Percentiles rank a stretch among this genome's conserved stretches.
Conservation (phyloP, 2,888 invertebrate species). For the Pristionchus maxplancki region DNA sequence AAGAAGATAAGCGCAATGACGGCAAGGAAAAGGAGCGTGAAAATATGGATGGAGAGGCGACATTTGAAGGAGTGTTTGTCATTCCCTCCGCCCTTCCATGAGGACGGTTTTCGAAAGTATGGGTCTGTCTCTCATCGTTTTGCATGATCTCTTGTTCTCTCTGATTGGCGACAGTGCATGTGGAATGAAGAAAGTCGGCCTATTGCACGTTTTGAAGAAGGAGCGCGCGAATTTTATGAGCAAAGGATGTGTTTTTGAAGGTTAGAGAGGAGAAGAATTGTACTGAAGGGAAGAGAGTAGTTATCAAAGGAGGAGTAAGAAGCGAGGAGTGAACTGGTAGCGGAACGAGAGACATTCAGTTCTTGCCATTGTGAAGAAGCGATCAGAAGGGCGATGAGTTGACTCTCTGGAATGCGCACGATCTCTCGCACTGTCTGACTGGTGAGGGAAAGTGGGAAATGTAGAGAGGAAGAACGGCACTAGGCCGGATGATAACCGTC, state of each 20-base stretch:
- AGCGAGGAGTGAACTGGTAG: slow-evolving; percentile 13
- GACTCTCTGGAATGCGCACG: too few relatives aligned
- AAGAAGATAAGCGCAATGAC: neutral
- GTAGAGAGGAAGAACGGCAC: too few relatives aligned
- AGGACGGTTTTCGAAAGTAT: neutral
- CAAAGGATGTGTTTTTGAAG: slow-evolving; percentile 8
- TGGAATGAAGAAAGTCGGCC: too few relatives aligned
- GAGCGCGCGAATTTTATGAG: neutral
- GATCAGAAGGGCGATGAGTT: neutral
- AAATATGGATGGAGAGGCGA: slow-evolving; percentile 31
- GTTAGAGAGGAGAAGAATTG: neutral
- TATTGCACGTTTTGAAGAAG: slow-evolving; percentile 14
- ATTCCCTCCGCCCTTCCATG: neutral
- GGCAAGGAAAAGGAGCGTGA: slow-evolving; percentile 1
- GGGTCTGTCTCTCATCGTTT: too few relatives aligned
- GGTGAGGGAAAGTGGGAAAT: too few relatives aligned
- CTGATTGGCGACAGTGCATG: too few relatives aligned
- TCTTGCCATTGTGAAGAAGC: too few relatives aligned
- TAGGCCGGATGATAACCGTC: too few relatives aligned
- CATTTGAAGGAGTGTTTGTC: slow-evolving; percentile 28
- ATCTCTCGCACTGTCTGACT: too few relatives aligned
- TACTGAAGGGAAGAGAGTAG: neutral
- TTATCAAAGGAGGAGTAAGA: neutral
- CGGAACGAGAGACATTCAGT: neutral
- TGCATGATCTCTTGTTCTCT: too few relatives aligned